These are phyloP conservation scores for Eidolon helvum DNA, from an alignment of 2,113 vertebrate genomes.

Conservation along the genomic window DNA sequence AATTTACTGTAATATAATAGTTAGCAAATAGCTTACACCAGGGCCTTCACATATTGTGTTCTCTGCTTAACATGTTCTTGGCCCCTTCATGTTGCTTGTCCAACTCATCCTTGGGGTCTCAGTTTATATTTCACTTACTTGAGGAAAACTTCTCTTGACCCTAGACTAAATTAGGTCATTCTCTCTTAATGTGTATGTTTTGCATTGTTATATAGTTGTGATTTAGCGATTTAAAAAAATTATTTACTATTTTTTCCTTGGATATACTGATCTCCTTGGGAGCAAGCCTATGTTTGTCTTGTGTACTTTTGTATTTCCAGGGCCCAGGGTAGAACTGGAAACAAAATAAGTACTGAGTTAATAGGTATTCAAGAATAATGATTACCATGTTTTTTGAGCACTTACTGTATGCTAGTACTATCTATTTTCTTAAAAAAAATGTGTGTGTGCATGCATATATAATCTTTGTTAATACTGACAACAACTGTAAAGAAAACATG, in stretches of 20 bases:
- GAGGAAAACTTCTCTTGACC: not conserved
- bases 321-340: not conserved
- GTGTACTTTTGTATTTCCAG: not conserved
- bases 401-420: not conserved
- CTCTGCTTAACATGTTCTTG: not conserved
- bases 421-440: not conserved
- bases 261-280: not conserved
- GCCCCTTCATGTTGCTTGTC: not conserved
- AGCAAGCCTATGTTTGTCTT: not conserved
- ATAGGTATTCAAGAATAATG: not conserved
- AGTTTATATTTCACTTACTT: not conserved
- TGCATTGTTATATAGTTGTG: not conserved
- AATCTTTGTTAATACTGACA: not conserved
- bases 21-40: not conserved
- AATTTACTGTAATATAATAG: not conserved
- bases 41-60: not conserved
- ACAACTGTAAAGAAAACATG: not conserved
- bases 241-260: not conserved
- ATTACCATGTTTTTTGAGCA: not conserved
- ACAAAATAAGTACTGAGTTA: not conserved
- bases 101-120: not conserved
- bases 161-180: not conserved
- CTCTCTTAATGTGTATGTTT: not conserved
- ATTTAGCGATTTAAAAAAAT: not conserved
- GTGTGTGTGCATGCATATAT: accelerated